Conservation (phyloP, 2,113 vertebrate genomes). For the Oriolus oriolus region DNA sequence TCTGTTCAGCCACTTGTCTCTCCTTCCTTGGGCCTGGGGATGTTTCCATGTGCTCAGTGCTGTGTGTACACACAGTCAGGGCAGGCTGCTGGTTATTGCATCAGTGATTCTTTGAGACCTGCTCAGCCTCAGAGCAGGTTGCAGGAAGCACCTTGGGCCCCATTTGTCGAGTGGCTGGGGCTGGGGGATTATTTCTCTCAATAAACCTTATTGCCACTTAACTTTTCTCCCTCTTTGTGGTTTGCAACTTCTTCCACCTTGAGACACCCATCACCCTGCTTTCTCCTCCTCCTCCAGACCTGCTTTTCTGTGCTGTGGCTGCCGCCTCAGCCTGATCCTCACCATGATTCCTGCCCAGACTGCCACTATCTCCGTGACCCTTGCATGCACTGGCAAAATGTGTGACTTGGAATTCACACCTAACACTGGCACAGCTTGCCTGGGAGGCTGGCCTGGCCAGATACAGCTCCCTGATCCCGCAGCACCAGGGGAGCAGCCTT, state of each 20-base stretch:
- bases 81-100: slow-evolving; percentile 30
- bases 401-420: slow-evolving; percentile 7
- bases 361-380: slow-evolving; percentile 5
- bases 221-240: background rate
- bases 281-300: background rate
- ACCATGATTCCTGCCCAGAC: background rate
- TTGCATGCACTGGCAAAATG: background rate
- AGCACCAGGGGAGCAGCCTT: background rate
- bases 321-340: background rate
- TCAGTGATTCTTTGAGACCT: background rate
- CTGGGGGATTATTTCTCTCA: background rate
- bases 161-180: background rate
- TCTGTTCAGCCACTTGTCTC: background rate
- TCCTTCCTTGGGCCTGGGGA: background rate
- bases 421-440: background rate
- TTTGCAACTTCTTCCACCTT: background rate
- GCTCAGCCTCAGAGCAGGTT: background rate
- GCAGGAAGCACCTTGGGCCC: slow-evolving; percentile 23
- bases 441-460: background rate
- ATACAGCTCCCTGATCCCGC: background rate
- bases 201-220: background rate
- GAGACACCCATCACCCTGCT: background rate
- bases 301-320: background rate
- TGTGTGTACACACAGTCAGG: background rate
- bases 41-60: background rate